Evolutionary conservation across 2,888 invertebrate species (phyloP).

Genomic region (Hirtodrosophila confusa): DNA sequence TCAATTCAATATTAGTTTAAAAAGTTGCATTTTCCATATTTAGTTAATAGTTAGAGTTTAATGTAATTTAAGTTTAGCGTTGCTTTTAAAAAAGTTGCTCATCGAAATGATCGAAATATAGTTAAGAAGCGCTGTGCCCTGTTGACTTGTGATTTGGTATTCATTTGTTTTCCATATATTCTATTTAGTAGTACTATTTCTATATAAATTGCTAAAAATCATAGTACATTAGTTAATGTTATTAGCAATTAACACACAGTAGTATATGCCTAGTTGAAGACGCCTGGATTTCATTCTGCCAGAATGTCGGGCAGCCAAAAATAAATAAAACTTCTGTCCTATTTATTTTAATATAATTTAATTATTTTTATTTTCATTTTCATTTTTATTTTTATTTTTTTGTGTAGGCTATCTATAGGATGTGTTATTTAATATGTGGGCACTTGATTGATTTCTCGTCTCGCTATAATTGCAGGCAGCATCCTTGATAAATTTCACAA

Average conservation of each 20-base stretch:
- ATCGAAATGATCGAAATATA: constrained; percentile 54
- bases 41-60: constrained; percentile 54
- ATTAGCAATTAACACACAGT: constrained; percentile 61
- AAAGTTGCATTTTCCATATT: constrained; percentile 51
- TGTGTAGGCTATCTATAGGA: constrained; percentile 44
- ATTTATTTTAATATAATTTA: background rate
- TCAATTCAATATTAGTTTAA: constrained; percentile 81
- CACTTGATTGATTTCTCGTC: constrained; percentile 62
- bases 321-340: constrained; percentile 40
- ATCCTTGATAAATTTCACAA: constrained; percentile 29
- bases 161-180: constrained; percentile 17
- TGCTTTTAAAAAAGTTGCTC: constrained; percentile 68
- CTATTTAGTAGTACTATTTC: constrained; percentile 27
- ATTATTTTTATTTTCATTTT: background rate
- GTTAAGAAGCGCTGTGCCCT: constrained; percentile 79
- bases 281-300: constrained; percentile 58
- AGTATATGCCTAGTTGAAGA: constrained; percentile 64
- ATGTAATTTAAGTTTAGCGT: constrained; percentile 62
- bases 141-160: constrained; percentile 70
- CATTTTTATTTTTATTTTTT: constrained; percentile 1
- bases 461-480: constrained; percentile 20
- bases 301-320: constrained; percentile 54
- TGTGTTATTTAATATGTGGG: constrained; percentile 44
- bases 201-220: constrained; percentile 73
- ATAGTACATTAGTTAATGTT: constrained; percentile 39